A percentile compares a stretch with the other conserved stretches of the same genome.
Conservation (phyloP, 2,113 vertebrate genomes). For the Sphyrna mokarran region DNA sequence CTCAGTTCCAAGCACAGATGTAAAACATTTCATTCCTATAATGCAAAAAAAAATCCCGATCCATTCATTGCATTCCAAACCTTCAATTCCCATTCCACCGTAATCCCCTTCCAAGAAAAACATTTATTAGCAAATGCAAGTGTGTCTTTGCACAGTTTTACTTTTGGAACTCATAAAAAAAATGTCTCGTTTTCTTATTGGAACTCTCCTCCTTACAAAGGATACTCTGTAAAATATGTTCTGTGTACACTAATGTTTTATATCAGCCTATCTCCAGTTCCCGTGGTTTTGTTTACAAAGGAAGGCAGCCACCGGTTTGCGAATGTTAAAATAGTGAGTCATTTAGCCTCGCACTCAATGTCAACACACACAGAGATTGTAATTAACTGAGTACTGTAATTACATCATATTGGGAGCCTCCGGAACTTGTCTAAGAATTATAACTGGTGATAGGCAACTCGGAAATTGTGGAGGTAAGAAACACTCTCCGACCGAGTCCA, state of each 20-base stretch:
- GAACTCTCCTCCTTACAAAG: conserved; percentile 15
- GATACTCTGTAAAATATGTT: conserved; percentile 17
- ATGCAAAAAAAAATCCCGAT: conserved; percentile 22
- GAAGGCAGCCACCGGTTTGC: background rate
- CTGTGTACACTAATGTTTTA: background rate
- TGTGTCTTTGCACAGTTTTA: conserved; percentile 1
- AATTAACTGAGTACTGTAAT: conserved; percentile 24
- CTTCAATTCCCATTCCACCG: background rate
- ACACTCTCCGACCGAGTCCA: background rate
- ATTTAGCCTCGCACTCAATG: background rate
- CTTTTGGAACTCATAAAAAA: background rate
- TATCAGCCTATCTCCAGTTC: conserved; percentile 10
- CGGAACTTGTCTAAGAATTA: background rate
- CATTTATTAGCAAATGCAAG: conserved; percentile 24
- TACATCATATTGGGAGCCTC: background rate
- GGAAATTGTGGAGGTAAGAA: background rate
- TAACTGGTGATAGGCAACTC: background rate
- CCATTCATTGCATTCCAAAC: conserved; percentile 31
- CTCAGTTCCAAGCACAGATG: background rate
- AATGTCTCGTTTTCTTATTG: conserved; percentile 8
- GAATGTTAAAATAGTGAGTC: conserved; percentile 15
- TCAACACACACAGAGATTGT: background rate
- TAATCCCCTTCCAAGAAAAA: conserved; percentile 20
- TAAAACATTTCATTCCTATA: conserved; percentile 29
- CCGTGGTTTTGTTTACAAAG: conserved; percentile 9